Evolutionary conservation across 2,888 invertebrate genomes (phyloP), one percentile per base, ranked within the genome.

Genomic region (Tetheella fluctuosa): DNA sequence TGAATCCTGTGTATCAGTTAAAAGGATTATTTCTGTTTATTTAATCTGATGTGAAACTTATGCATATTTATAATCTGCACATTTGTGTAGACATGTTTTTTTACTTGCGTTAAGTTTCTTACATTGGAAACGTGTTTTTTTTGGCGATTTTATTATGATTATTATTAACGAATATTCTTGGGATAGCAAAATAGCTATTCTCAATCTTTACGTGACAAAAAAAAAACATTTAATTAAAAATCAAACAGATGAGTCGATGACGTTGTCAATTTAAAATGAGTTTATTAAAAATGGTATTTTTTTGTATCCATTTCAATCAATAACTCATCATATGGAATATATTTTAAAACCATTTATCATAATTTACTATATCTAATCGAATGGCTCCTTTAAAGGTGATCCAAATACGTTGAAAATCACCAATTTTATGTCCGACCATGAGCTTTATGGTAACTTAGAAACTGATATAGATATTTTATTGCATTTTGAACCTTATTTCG

Each of bases 341-440:
- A 48, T 48, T 17, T 7, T 17, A 48, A 48, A 48, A 48, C n/a
- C 17, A 48, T 48, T 48, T 48, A 48, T 48, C 42, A 48, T 48
- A 48, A 17, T 48, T 20, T 48, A 48, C 42, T 48, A 2, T 48
- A 48, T 20, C 42, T 48, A 48, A 48, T 48, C 42, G 42, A 48
- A 48, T 48, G 17, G 17, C 15, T 48, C 8, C 42, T 48, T 48
- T 48, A 48, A 34, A 13, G 20, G 42, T 48, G 48, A 48, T 48
- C 17, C 48, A 48, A 48, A 48, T 48, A 48, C 7, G 48, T 20
- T 48, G 20, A 48, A 48, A 48, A 8, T 48, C 48, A 48, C 48
- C 1, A 48, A 20, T 20, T 42, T 20, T 20, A 48, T 48, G 48
- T 48, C 20, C 8, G 20, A 48, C 20, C 8, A 42, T 7, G 42